These are phyloP conservation scores for Oriolus oriolus DNA, from an alignment of 2,113 vertebrate species.

Conservation along the genomic window DNA sequence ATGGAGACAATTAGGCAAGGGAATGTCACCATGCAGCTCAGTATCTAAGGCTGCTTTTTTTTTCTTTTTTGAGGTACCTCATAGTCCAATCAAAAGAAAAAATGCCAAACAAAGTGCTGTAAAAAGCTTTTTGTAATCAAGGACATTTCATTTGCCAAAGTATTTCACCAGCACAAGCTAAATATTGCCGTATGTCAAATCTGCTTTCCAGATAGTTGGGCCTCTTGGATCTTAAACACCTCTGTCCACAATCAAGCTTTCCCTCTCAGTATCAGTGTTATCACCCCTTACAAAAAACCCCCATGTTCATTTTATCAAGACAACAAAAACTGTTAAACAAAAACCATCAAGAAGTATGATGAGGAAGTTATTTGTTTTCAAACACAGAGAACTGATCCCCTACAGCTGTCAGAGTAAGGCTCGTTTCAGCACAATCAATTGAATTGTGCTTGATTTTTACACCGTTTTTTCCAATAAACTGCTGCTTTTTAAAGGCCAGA, in stretches of 20 bases:
- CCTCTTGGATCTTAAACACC: not conserved
- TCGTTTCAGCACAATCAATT: not conserved
- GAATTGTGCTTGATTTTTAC: not conserved
- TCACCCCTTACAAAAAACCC: not conserved
- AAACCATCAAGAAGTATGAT: not conserved
- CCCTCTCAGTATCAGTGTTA: not conserved
- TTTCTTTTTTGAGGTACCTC: not conserved
- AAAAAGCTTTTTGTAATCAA: not conserved
- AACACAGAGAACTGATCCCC: not conserved
- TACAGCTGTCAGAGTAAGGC: not conserved
- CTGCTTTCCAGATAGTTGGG: not conserved
- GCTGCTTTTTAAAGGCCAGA: not conserved
- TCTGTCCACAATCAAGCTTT: not conserved
- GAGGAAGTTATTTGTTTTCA: not conserved
- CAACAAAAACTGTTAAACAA: not conserved
- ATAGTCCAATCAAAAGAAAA: not conserved
- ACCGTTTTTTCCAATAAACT: not conserved
- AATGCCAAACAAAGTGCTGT: not conserved
- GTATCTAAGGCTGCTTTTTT: not conserved
- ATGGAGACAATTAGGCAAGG: not conserved
- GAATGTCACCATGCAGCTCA: not conserved
- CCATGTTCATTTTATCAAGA: not conserved
- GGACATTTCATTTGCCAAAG: not conserved
- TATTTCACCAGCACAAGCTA: not conserved
- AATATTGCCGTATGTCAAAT: not conserved